Percentiles rank a stretch among this genome's conserved stretches.
These are phyloP conservation scores for Opisthograptis luteolata DNA, from an alignment of 2,888 invertebrate genomes.

Conservation along the genomic window DNA sequence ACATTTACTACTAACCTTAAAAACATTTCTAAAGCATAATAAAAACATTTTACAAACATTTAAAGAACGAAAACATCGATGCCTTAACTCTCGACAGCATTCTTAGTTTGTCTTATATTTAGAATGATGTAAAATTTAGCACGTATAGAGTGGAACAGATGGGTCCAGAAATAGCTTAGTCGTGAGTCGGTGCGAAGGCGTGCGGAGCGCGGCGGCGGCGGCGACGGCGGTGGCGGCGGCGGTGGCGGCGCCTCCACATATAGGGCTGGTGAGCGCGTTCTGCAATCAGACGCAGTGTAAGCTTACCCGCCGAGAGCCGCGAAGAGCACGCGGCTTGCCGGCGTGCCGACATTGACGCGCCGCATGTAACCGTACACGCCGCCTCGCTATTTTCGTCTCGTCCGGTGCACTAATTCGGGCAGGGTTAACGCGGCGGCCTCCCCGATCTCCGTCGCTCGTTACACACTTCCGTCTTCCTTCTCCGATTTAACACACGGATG, in stretches of 20 bases:
- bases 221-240: constrained; percentile 51
- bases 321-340: constrained; percentile 59
- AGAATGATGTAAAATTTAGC: constrained; percentile 74
- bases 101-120: constrained; percentile 66
- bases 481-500: constrained; percentile 69
- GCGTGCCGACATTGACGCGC: constrained; percentile 78
- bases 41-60: constrained; percentile 31
- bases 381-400: constrained; percentile 81
- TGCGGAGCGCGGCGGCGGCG: constrained; percentile 56
- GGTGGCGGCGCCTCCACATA: constrained; percentile 72
- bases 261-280: constrained; percentile 77
- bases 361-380: constrained; percentile 82
- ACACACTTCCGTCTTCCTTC: constrained; percentile 77
- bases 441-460: constrained; percentile 66
- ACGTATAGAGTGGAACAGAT: constrained; percentile 74
- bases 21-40: constrained; percentile 8
- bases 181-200: constrained; percentile 64
- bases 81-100: constrained; percentile 52
- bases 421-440: constrained; percentile 82
- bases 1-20: constrained; percentile 1
- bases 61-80: constrained; percentile 39
- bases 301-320: constrained; percentile 72
- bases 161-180: constrained; percentile 71
- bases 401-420: constrained; percentile 84
- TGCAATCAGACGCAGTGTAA: constrained; percentile 77